phyloP scores from a whole-genome alignment of 2,113 vertebrate genomes.

The Agapornis roseicollis region DNA sequence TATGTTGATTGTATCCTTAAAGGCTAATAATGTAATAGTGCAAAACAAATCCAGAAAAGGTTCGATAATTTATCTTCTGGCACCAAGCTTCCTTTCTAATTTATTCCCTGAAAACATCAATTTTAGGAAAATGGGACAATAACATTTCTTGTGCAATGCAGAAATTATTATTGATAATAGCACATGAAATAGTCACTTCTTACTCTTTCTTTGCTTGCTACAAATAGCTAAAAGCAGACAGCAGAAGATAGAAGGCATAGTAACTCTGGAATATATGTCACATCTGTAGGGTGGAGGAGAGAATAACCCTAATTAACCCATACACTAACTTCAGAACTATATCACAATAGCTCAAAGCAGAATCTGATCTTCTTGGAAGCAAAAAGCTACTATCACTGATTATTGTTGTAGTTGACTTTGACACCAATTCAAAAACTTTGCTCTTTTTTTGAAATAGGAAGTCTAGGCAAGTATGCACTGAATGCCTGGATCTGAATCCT shows the following conservation, averaged over 20 bases:
- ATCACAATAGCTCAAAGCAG: background rate
- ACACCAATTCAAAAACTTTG: background rate
- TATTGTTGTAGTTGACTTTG: background rate
- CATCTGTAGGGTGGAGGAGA: background rate
- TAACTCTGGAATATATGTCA: background rate
- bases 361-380: background rate
- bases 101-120: background rate
- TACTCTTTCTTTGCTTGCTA: background rate
- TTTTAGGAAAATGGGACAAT: background rate
- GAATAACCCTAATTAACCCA: background rate
- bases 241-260: background rate
- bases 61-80: background rate
- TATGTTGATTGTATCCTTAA: background rate
- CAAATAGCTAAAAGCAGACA: background rate
- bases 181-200: background rate
- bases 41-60: background rate
- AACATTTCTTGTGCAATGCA: background rate
- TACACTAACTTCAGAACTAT: background rate
- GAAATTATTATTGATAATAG: background rate
- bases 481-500: background rate
- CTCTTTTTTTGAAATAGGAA: background rate
- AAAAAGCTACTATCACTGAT: slow-evolving; percentile 2
- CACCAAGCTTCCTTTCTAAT: background rate
- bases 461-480: background rate
- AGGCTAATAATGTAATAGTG: background rate